phyloP scores from a whole-genome alignment of 2,888 invertebrate genomes.

The Drosophila kanekoi region DNA sequence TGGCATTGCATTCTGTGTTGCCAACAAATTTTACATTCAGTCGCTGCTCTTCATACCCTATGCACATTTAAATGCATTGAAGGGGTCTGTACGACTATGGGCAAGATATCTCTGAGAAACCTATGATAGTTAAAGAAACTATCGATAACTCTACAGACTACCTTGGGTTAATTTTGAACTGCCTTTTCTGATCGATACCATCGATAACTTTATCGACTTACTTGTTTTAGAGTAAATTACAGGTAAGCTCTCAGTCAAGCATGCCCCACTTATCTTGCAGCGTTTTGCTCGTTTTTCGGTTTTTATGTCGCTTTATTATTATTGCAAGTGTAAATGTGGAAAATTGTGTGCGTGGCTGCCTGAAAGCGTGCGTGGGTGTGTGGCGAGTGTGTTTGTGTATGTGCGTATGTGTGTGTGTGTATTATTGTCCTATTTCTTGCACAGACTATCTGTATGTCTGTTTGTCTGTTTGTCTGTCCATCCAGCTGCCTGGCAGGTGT shows the following conservation, averaged over 20 bases:
- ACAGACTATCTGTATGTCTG: slow-evolving; percentile 26
- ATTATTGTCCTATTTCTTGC: slow-evolving; percentile 63
- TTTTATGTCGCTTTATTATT: slow-evolving; percentile 74
- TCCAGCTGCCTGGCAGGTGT: slow-evolving; percentile 32
- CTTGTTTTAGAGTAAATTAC: neutral
- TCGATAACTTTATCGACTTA: no score
- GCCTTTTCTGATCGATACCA: no score
- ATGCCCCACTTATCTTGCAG: neutral
- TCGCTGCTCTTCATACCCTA: slow-evolving; percentile 22
- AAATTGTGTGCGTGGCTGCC: slow-evolving; percentile 56
- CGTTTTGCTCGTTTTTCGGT: slow-evolving; percentile 21
- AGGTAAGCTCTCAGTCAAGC: slow-evolving; percentile 4
- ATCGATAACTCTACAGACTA: no score
- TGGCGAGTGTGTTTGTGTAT: slow-evolving; percentile 3
- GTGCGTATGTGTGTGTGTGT: slow-evolving; percentile 30
- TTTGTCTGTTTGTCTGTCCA: slow-evolving; percentile 5
- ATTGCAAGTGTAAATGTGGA: slow-evolving; percentile 77
- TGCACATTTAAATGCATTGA: neutral
- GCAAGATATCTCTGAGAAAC: no score
- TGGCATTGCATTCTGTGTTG: slow-evolving; percentile 53
- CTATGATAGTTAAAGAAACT: no score
- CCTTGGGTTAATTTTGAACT: no score
- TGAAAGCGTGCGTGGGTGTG: slow-evolving; percentile 17
- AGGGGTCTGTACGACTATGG: neutral
- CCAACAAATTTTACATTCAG: slow-evolving; percentile 51